A percentile compares a stretch with the other conserved stretches of the same genome.
These are phyloP conservation scores for Acomys russatus DNA, from an alignment of 2,797 vertebrate species.

Conservation along the genomic window DNA sequence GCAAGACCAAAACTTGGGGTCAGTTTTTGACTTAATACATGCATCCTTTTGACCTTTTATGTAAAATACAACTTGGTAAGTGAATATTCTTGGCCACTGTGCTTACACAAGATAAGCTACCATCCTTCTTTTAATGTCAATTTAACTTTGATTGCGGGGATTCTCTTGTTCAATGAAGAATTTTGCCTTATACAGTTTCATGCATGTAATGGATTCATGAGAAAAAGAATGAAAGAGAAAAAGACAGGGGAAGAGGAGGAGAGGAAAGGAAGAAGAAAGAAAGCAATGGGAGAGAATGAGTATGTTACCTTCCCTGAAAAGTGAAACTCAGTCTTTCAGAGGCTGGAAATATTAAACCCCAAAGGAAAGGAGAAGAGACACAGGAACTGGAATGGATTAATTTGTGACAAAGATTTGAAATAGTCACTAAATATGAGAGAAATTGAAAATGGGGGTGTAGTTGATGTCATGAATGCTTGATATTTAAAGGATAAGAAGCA, in stretches of 20 bases:
- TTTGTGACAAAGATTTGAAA: not conserved
- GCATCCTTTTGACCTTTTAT: not conserved
- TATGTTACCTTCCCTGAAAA: not conserved
- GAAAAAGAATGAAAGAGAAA: not conserved
- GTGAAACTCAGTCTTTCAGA: not conserved
- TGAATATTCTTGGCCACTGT: not conserved
- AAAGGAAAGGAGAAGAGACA: not conserved
- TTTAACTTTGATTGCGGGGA: not conserved
- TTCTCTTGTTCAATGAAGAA: not conserved
- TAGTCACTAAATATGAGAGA: not conserved
- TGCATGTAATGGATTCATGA: not conserved
- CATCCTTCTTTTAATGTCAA: not conserved
- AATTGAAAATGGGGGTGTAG: not conserved
- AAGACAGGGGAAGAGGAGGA: not conserved
- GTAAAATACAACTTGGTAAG: not conserved
- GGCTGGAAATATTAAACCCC: not conserved
- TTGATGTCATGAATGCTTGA: not conserved
- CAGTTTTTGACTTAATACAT: not conserved
- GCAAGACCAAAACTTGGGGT: not conserved
- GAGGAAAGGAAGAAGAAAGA: accelerated
- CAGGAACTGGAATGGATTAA: not conserved
- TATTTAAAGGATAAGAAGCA: not conserved
- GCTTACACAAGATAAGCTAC: not conserved
- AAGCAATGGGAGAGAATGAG: not conserved
- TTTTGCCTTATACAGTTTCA: not conserved